These are phyloP conservation scores for Rhorus exstirpatorius DNA, from an alignment of 2,888 invertebrate species.

Conservation along the genomic window DNA sequence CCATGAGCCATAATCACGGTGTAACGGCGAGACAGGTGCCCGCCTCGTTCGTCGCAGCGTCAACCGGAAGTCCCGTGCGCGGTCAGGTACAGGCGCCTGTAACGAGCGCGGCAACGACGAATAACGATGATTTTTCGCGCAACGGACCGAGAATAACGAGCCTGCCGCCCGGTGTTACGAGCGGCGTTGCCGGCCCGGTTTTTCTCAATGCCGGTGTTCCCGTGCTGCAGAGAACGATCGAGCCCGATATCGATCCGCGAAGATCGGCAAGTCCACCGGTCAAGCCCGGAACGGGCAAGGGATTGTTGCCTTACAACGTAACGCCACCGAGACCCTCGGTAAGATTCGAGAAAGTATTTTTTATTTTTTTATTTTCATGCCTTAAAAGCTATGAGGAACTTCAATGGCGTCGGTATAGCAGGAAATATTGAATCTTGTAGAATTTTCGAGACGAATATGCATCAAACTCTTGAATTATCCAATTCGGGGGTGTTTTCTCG, in stretches of 20 bases:
- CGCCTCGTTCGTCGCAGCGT: constrained; percentile 66
- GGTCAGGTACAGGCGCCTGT: constrained; percentile 84
- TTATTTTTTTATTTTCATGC: background rate
- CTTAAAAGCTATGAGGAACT: background rate
- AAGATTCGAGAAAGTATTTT: constrained; percentile 70
- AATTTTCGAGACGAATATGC: no score
- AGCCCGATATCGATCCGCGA: constrained; percentile 75
- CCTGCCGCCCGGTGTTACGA: constrained; percentile 84
- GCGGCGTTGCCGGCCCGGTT: constrained; percentile 83
- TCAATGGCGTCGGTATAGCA: no score
- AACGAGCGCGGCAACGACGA: constrained; percentile 79
- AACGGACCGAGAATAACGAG: constrained; percentile 83
- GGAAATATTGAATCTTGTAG: no score
- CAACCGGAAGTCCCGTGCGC: constrained; percentile 79
- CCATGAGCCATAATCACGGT: constrained; percentile 71
- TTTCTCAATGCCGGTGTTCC: constrained; percentile 83
- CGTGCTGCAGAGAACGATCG: constrained; percentile 79
- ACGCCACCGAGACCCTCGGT: constrained; percentile 94
- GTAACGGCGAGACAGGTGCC: constrained; percentile 75
- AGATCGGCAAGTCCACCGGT: constrained; percentile 80
- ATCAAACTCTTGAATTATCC: no score
- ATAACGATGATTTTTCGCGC: constrained; percentile 75
- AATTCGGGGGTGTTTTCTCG: no score
- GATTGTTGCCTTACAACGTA: constrained; percentile 94
- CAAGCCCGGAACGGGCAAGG: constrained; percentile 87